Evolutionary conservation across 2,888 invertebrate genomes (phyloP).

Genomic region (Neocrepidodera transversa): DNA sequence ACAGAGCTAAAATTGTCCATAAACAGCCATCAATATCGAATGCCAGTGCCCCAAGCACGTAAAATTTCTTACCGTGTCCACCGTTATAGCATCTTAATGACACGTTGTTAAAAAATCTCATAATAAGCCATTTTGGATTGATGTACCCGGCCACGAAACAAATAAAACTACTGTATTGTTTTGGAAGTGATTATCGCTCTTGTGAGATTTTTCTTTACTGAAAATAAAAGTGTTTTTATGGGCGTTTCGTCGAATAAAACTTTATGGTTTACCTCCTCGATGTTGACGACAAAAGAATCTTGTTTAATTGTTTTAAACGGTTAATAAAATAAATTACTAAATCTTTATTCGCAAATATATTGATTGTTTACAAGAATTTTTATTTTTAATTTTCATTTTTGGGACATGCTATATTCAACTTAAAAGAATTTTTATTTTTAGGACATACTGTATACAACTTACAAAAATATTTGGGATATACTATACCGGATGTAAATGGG

Average conservation of each 20-base stretch:
- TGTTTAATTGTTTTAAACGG: too few relatives aligned
- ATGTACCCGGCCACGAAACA: slow-evolving; percentile 16
- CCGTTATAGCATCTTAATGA: slow-evolving; percentile 36
- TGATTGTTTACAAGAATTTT: too few relatives aligned
- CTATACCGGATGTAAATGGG: too few relatives aligned
- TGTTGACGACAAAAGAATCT: background rate
- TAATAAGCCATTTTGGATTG: slow-evolving; percentile 33
- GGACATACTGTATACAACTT: too few relatives aligned
- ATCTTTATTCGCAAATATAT: too few relatives aligned
- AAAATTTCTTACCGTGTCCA: slow-evolving; percentile 37
- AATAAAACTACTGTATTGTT: slow-evolving; percentile 22
- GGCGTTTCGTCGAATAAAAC: background rate
- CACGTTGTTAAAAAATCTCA: slow-evolving; percentile 33
- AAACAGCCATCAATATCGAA: slow-evolving; percentile 35
- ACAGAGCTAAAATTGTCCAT: slow-evolving; percentile 34
- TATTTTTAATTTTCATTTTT: too few relatives aligned
- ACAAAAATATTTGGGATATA: too few relatives aligned
- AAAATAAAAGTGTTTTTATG: background rate
- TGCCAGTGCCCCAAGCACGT: slow-evolving; percentile 33
- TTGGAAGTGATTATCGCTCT: slow-evolving; percentile 19
- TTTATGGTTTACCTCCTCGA: background rate
- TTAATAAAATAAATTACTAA: too few relatives aligned
- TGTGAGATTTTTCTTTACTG: background rate
- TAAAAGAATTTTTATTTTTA: too few relatives aligned
- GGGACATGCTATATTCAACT: too few relatives aligned